Evolutionary conservation across 2,888 invertebrate species (phyloP), one percentile per base, ranked within the genome.

Genomic region (Aleiodes testaceus): DNA sequence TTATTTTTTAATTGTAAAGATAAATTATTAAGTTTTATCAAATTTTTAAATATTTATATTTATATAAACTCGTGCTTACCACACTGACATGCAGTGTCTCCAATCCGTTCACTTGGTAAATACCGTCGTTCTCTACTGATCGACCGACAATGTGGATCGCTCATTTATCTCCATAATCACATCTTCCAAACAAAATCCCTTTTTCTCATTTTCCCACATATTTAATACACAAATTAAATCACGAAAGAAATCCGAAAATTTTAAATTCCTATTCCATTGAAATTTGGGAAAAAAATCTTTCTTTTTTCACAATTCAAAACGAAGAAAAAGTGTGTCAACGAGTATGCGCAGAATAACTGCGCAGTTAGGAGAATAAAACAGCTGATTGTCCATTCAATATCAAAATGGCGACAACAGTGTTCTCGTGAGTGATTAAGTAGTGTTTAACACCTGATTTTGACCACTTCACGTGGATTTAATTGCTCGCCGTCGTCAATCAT

Each of bases 341-440:
- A 50, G 18, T 53, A 45, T 66, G 70, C 70, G 70, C 65, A n/a
- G 9, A 42, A 36, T 6, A 16, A 0, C 7, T 59, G 59, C 63
- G 50, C 52, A 44, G 47, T 49, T 12, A 26, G 9, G 44, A 47
- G 69, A 36, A 36, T 36, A 36, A 36, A 80, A 77, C 80, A 80
- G 80, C 80, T 80, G 80, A 80, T 80, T 72, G 76, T 65, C 47
- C 65, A 50, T 66, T 63, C 42, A 18, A 75, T 68, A 75, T 73
- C 78, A 80, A 84, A 78, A 84, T 83, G 84, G 84, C 82, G 70
- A 77, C 74, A 77, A 70, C 74, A 72, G 75, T 79, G 74, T 77
- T 77, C 70, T 72, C 77, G 77, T 83, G 77, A 81, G 36, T 73
- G 74, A 74, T 61, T 76, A 69, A 66, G 42, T 22, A 59, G 74